A percentile compares a stretch with the other conserved stretches of the same genome.
These are phyloP conservation scores for Sarcophaga bullata DNA, from an alignment of 1,140 invertebrate species.

Conservation along the genomic window DNA sequence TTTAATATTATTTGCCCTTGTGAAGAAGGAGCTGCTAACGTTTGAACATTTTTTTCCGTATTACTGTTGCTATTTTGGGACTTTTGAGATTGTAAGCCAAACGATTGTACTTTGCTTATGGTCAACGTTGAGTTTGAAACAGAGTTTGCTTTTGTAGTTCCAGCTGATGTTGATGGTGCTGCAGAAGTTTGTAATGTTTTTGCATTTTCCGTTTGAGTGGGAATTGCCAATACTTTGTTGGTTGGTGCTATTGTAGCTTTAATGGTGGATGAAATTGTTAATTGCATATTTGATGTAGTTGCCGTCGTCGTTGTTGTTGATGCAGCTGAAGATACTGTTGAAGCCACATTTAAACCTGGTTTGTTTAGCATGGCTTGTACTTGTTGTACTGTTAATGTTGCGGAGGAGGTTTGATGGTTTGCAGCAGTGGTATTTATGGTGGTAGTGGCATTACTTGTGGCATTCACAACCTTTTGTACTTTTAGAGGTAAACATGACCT, in stretches of 20 bases:
- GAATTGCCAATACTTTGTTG: no score
- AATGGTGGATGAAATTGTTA: neutral
- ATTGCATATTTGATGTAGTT: neutral
- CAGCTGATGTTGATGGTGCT: neutral
- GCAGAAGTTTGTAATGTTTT: neutral
- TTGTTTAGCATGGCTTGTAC: neutral
- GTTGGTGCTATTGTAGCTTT: neutral
- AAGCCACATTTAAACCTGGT: neutral
- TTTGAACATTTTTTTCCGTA: neutral
- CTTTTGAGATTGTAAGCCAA: neutral
- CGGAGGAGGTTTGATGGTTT: neutral
- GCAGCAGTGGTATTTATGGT: neutral
- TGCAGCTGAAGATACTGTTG: neutral
- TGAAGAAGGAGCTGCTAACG: neutral
- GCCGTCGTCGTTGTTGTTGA: neutral
- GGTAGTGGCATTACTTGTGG: neutral
- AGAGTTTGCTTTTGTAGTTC: neutral
- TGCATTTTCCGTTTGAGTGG: no score
- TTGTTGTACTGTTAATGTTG: neutral
- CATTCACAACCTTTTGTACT: neutral
- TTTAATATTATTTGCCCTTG: neutral
- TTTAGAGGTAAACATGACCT: neutral
- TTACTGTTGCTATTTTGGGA: neutral
- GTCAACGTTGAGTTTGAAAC: neutral
- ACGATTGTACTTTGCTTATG: conserved; percentile 32